Percentiles rank a stretch among this genome's conserved stretches.
Conservation (phyloP, 1,140 invertebrate species). For the Platorchestia sp. region DNA sequence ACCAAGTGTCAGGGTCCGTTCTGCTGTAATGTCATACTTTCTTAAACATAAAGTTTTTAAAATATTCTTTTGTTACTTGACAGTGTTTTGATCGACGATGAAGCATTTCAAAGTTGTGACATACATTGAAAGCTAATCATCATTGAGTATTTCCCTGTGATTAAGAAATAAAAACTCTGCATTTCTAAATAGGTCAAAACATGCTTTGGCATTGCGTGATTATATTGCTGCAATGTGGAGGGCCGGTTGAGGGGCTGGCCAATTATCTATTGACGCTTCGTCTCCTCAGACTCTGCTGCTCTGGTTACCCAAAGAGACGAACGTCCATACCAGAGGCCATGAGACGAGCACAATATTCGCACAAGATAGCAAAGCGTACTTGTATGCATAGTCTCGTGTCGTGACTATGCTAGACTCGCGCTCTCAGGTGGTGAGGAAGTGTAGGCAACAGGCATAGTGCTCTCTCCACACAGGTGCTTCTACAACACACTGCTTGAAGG, state of each 20-base stretch:
- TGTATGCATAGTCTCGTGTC: background rate
- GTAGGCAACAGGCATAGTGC: background rate
- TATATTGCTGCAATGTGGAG: background rate
- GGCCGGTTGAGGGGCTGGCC: background rate
- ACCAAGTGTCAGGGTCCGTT: too few species aligned
- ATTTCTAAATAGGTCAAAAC: background rate
- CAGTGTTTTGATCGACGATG: background rate
- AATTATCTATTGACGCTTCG: background rate
- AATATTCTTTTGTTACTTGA: background rate
- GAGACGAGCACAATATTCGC: background rate
- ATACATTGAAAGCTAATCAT: background rate
- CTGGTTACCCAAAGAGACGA: background rate
- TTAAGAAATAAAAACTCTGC: background rate
- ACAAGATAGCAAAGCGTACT: background rate
- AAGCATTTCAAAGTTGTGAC: background rate
- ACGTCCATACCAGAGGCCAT: background rate
- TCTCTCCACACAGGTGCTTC: background rate
- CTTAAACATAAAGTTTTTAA: background rate
- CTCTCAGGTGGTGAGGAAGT: background rate
- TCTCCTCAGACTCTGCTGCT: background rate
- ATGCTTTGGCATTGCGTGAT: background rate
- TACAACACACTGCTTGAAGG: background rate
- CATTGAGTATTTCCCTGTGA: background rate
- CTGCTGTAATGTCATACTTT: too few species aligned
- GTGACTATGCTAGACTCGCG: background rate